Percentiles rank a stretch among this genome's conserved stretches.
Evolutionary conservation across 2,797 vertebrate genomes (phyloP).

Genomic region (Momotus momota): DNA sequence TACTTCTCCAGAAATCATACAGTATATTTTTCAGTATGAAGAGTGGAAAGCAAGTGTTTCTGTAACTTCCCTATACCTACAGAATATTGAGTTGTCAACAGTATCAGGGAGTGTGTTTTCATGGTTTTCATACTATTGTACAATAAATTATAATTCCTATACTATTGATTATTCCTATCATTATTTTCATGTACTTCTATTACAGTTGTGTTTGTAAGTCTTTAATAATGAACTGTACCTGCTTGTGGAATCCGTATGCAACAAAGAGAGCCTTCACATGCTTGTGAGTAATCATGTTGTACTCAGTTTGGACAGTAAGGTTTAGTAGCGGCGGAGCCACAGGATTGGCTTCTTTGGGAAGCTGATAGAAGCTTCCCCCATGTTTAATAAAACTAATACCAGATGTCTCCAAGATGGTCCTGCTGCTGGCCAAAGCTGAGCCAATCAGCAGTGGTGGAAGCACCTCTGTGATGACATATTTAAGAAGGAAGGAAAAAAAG

Average conservation of each 20-base stretch:
- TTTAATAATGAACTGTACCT: not conserved
- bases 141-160: not conserved
- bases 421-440: not conserved
- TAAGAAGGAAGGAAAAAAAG: not conserved
- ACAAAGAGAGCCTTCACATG: too few relatives aligned
- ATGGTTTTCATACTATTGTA: not conserved
- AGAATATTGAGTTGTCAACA: not conserved
- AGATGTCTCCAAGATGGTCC: accelerated
- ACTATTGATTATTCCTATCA: not conserved
- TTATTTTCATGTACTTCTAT: not conserved
- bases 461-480: not conserved
- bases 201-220: not conserved
- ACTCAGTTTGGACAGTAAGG: accelerated
- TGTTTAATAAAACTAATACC: accelerated
- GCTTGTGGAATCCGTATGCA: not conserved
- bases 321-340: accelerated
- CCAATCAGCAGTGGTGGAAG: too few relatives aligned
- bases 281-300: not conserved
- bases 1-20: not conserved
- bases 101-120: not conserved
- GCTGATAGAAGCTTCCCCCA: not conserved
- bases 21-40: not conserved
- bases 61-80: not conserved
- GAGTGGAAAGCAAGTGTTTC: not conserved
- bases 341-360: not conserved